phyloP scores from a whole-genome alignment of 92 coral and sea anemone genomes.

The Bergia puertoricense region DNA sequence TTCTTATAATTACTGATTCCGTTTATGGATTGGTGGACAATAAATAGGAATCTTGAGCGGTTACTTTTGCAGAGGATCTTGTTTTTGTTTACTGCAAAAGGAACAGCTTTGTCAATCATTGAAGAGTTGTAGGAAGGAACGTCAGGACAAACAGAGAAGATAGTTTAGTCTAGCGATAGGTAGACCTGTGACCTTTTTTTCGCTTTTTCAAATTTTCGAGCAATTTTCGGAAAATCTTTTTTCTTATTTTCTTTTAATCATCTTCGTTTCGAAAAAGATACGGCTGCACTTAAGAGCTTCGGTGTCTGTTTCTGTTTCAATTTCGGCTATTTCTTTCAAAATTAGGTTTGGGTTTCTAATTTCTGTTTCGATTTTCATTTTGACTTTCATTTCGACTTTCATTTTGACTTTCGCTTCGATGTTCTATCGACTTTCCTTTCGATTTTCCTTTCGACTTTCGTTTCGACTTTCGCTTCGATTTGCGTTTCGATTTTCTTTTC shows the following conservation, averaged over 20 bases:
- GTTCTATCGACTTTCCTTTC: background rate
- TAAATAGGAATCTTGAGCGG: background rate
- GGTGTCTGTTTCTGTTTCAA: background rate
- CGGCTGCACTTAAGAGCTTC: background rate
- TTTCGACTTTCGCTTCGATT: background rate
- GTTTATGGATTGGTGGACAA: slow-evolving; percentile 4
- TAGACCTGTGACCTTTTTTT: background rate
- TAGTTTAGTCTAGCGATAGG: background rate
- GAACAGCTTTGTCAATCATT: background rate
- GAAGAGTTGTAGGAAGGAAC: background rate
- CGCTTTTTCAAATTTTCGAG: background rate
- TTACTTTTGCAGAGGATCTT: background rate
- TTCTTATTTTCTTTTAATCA: too few relatives aligned
- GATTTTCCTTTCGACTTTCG: background rate
- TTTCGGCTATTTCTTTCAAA: background rate
- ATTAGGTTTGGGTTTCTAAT: background rate
- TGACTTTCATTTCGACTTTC: background rate
- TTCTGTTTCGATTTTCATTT: background rate
- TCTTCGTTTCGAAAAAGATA: background rate
- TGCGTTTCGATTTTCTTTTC: background rate
- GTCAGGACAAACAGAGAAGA: background rate
- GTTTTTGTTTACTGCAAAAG: background rate
- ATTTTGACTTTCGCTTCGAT: background rate
- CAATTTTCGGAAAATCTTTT: background rate
- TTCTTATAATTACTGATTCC: background rate